Base-by-base conservation (phyloP, 2,113 vertebrate genomes). In the Notarius lentiginosus region DNA sequence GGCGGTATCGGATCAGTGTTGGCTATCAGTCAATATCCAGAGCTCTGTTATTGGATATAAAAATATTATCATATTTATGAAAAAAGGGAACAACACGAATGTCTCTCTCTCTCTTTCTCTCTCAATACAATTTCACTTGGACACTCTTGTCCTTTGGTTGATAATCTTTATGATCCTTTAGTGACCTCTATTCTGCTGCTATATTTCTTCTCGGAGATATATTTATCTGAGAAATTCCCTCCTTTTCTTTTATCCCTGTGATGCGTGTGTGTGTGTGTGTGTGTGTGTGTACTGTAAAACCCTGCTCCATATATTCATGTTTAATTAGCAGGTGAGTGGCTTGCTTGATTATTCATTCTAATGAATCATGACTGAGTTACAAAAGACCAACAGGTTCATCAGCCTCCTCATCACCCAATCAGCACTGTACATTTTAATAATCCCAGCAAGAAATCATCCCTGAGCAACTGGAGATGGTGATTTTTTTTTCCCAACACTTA, bases 311-410 rank as follows among this genome's bases (percentile, higher is more conserved):
- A 81, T 79, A 84, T 87, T 72, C 79, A 86, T 86, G 85, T 83
- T 90, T 91, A 90, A 90, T 87, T 90, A 92, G 90, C 86, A 90
- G 86, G 85, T 83, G 87, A 84, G 89, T 60, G 73, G 87, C 53
- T 88, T 88, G 85, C 55, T 85, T 91, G 91, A 93, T 91, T 92
- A 88, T 91, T 93, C 91, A 94, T 94, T 94, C 92, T 79, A 91
- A 87, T 94, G 92, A 93, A 90, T 93, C 91, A 92, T 83, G 88
- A 93, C 92, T 93, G 90, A 93, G 92, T 94, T 93, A 94, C 88
- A 89, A 89, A 89, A 94, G 92, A 92, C 92, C 94, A 95, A 90
- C 61, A 88, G 91, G 92, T 91, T 91, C 92, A 93, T 94, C 93
- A 91, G 86, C 91, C 90, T 90, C 86, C 89, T 90, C 76, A 84